A percentile compares a stretch with the other conserved stretches of the same genome.
Evolutionary conservation across 2,888 invertebrate species (phyloP).

Genomic region (Furcula furcula): DNA sequence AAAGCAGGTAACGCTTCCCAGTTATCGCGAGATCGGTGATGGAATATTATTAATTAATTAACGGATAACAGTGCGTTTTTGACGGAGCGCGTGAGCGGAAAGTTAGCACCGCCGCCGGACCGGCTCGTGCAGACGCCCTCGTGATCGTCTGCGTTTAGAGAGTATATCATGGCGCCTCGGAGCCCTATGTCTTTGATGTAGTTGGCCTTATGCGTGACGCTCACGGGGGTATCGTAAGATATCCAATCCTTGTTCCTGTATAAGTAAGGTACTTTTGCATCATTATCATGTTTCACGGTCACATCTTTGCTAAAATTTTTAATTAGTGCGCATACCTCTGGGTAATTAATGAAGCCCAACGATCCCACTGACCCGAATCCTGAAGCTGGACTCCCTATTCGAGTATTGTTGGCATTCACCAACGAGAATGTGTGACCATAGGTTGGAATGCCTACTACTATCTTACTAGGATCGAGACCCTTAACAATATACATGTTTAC

Average conservation of each 20-base stretch:
- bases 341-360: constrained; percentile 87
- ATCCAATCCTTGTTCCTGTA: constrained; percentile 89
- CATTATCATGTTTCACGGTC: constrained; percentile 82
- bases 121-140: constrained; percentile 75
- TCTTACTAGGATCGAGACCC: constrained; percentile 89
- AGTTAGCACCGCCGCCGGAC: constrained; percentile 16
- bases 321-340: constrained; percentile 86
- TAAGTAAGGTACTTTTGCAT: constrained; percentile 89
- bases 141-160: constrained; percentile 91
- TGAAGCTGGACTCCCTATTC: constrained; percentile 86
- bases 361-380: constrained; percentile 86
- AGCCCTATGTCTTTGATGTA: constrained; percentile 84
- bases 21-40: no score
- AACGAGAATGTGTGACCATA: constrained; percentile 91
- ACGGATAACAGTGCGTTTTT: constrained; percentile 40
- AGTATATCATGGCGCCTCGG: constrained; percentile 92
- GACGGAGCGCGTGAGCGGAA: constrained; percentile 46
- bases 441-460: constrained; percentile 93
- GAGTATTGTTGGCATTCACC: constrained; percentile 84
- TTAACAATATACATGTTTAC: constrained; percentile 88
- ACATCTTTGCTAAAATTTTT: constrained; percentile 68
- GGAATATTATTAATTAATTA: not conserved
- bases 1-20: constrained; percentile 56
- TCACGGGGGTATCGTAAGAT: constrained; percentile 88
- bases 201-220: constrained; percentile 86